phyloP scores from a whole-genome alignment of 1,140 invertebrate species.

The Phthorimaea operculella region DNA sequence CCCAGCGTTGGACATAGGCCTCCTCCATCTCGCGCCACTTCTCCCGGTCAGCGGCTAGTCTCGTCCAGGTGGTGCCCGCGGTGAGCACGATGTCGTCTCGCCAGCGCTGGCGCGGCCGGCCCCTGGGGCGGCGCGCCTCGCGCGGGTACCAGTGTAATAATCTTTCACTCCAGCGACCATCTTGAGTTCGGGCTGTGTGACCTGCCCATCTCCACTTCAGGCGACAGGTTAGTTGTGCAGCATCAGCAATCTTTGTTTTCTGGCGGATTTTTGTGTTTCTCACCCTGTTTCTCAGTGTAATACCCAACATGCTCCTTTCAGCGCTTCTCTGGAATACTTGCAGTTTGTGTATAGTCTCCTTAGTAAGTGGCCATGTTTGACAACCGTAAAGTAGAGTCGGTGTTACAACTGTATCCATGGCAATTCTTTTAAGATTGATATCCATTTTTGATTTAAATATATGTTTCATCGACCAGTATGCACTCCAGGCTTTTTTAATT shows the following conservation, averaged over 20 bases:
- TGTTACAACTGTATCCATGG: neutral
- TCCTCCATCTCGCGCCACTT: too few relatives aligned
- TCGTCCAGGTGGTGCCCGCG: too few relatives aligned
- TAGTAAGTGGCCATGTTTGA: conserved; percentile 2
- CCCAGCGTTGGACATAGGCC: too few relatives aligned
- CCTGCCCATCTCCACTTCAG: too few relatives aligned
- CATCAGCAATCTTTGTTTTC: too few relatives aligned
- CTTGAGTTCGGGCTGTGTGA: neutral
- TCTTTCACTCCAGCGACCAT: neutral
- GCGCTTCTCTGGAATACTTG: neutral
- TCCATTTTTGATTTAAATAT: conserved; percentile 5
- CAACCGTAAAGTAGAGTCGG: conserved; percentile 7
- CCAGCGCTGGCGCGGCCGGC: too few relatives aligned
- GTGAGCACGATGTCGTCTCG: too few relatives aligned
- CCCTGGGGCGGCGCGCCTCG: too few relatives aligned
- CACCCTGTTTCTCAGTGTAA: neutral
- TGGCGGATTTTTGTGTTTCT: neutral
- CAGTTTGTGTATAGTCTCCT: neutral
- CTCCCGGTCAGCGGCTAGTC: too few relatives aligned
- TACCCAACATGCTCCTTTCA: neutral
- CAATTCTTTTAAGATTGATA: conserved; percentile 1
- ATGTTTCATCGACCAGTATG: conserved; percentile 3
- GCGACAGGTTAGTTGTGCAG: too few relatives aligned
- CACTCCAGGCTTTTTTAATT: neutral
- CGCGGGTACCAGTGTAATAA: neutral